A percentile compares a stretch with the other conserved stretches of the same genome.
Conservation (phyloP, 2,797 vertebrate species). For the Girardinus metallicus region DNA sequence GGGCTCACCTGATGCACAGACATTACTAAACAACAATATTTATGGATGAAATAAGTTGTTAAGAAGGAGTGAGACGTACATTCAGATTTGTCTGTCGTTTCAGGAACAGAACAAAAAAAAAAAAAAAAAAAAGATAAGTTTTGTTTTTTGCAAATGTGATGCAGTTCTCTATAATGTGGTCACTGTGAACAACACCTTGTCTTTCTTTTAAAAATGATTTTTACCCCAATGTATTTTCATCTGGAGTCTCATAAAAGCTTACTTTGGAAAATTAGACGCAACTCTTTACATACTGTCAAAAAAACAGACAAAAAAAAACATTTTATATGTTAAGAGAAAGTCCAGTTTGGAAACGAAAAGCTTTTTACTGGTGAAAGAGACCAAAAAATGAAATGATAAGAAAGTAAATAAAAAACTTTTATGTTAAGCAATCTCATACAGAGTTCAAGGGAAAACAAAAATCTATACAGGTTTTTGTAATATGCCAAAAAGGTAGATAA, state of each 20-base stretch:
- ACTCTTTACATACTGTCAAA: background rate
- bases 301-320: background rate
- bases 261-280: background rate
- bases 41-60: background rate
- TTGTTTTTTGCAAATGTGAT: background rate
- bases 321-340: background rate
- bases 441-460: background rate
- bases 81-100: slow-evolving; percentile 17
- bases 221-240: background rate
- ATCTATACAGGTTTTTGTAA: background rate
- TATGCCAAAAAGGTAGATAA: background rate
- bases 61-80: slow-evolving; percentile 7
- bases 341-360: background rate
- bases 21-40: slow-evolving; percentile 4
- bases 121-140: background rate
- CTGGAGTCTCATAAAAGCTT: background rate
- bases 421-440: background rate
- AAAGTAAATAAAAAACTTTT: background rate
- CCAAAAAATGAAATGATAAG: background rate
- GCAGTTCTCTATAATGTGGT: slow-evolving; percentile 2
- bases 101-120: slow-evolving; percentile 25
- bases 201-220: background rate
- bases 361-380: background rate
- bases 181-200: background rate
- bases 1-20: slow-evolving; percentile 12